A percentile compares a stretch with the other conserved stretches of the same genome.
Evolutionary conservation across 2,888 invertebrate species (phyloP).

Genomic region (Rotaria socialis): DNA sequence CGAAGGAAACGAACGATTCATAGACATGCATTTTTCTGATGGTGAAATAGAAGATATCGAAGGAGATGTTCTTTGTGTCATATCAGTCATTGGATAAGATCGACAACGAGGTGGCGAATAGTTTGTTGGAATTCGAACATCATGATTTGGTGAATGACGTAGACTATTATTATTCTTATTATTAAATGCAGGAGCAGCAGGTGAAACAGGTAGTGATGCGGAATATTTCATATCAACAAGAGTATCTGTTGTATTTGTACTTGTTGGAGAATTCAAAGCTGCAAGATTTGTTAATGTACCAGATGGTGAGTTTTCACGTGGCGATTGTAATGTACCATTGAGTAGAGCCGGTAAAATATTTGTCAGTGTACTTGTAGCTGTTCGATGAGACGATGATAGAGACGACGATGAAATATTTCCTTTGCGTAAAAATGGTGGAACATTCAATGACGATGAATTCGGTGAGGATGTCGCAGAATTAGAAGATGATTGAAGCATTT

Average conservation of each 20-base stretch:
- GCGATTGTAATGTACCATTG: slow-evolving; percentile 23
- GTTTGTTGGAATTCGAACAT: background rate
- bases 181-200: background rate
- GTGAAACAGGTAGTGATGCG: background rate
- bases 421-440: background rate
- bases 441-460: background rate
- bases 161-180: background rate
- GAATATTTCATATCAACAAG: slow-evolving; percentile 1
- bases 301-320: background rate
- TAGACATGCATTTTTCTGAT: background rate
- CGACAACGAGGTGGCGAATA: background rate
- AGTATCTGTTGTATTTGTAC: slow-evolving; percentile 6
- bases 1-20: background rate
- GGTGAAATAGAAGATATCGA: background rate
- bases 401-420: background rate
- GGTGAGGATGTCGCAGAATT: background rate
- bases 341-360: slow-evolving; percentile 6
- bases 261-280: background rate
- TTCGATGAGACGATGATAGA: background rate
- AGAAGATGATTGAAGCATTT: slow-evolving; percentile 21
- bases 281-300: background rate
- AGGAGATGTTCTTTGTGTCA: background rate
- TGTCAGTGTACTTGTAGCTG: background rate
- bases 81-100: slow-evolving; percentile 1
- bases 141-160: background rate